Conservation (phyloP, 2,888 invertebrate species). For the Seira musarum region DNA sequence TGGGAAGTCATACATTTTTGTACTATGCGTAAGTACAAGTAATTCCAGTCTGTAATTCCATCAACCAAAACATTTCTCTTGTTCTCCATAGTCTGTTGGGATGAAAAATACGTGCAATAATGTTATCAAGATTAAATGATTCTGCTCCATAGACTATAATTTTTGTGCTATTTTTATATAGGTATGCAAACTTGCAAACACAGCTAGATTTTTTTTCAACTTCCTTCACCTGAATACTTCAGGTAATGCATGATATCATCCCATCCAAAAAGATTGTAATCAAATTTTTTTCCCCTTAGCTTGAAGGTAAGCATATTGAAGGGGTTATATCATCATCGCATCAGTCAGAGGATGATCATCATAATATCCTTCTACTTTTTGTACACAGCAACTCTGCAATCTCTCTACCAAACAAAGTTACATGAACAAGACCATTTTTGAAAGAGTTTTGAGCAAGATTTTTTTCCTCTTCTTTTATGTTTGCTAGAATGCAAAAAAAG, state of each 20-base stretch:
- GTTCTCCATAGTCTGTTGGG: too few species aligned
- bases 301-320: too few species aligned
- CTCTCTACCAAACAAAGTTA: too few species aligned
- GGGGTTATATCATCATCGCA: not conserved
- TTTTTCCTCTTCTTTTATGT: not conserved
- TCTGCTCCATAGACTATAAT: not conserved
- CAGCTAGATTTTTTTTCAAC: not conserved
- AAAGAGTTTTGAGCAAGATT: not conserved
- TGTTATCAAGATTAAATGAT: too few species aligned
- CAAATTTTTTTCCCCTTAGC: not conserved
- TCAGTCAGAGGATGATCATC: not conserved
- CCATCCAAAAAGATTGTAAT: constrained; percentile 15
- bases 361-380: not conserved
- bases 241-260: constrained; percentile 18
- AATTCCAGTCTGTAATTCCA: too few species aligned
- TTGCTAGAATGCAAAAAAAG: not conserved
- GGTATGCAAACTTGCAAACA: not conserved
- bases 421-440: not conserved
- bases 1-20: too few species aligned
- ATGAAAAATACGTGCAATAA: too few species aligned
- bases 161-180: not conserved
- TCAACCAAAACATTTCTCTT: too few species aligned
- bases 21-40: too few species aligned
- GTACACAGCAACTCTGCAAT: too few species aligned
- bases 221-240: constrained; percentile 10